Evolutionary conservation across 2,113 vertebrate species (phyloP).

Genomic region (Chloebia gouldiae): DNA sequence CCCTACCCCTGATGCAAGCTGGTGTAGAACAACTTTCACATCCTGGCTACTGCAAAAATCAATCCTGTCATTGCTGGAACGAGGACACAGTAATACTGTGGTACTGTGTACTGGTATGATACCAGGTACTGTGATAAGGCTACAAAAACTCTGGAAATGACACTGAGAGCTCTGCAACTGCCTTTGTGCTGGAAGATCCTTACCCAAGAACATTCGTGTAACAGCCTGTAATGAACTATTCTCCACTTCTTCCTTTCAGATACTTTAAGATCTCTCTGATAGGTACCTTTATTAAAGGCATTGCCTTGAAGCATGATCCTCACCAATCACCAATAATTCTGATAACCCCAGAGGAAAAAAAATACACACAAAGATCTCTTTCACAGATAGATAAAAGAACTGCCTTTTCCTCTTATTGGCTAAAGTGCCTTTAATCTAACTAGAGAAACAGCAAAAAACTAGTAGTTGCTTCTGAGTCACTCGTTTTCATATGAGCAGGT

Average conservation of each 20-base stretch:
- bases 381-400: not conserved
- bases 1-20: accelerated
- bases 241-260: not conserved
- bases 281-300: not conserved
- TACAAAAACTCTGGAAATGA: not conserved
- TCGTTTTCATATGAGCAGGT: not conserved
- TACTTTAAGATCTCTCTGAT: not conserved
- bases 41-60: not conserved
- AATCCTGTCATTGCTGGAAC: not conserved
- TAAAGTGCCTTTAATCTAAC: not conserved
- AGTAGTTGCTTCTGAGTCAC: not conserved
- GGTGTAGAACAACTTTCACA: not conserved
- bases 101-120: no score
- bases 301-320: not conserved
- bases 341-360: not conserved
- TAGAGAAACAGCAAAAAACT: not conserved
- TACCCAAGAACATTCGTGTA: not conserved
- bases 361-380: not conserved
- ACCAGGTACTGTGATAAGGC: not conserved
- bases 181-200: not conserved
- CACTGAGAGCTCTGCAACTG: not conserved
- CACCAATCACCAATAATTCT: not conserved
- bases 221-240: not conserved
- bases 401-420: not conserved
- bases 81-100: not conserved